Conservation (phyloP, 2,113 vertebrate species). For the Potamarius usumacintae region DNA sequence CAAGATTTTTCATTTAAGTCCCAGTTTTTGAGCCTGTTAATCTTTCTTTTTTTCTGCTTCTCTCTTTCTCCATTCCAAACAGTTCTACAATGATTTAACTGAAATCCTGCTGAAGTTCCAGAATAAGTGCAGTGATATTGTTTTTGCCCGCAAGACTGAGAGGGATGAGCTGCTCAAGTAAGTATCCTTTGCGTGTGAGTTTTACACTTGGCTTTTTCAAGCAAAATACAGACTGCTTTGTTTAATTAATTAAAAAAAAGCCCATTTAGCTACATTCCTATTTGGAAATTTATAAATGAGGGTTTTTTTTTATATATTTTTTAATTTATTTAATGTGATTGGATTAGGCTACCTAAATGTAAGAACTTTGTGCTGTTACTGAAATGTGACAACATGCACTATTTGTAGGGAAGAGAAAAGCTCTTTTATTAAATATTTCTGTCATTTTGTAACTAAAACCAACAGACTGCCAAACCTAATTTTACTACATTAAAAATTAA, state of each 20-base stretch:
- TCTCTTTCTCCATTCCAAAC: conserved; percentile 38
- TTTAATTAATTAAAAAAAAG: background rate
- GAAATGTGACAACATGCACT: background rate
- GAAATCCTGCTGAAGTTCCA: conserved; percentile 96
- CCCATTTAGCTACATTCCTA: background rate
- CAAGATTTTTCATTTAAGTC: background rate
- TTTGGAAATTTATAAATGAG: background rate
- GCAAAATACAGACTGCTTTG: background rate
- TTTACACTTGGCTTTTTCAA: background rate
- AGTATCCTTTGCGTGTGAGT: conserved; percentile 52
- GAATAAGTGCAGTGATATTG: conserved; percentile 97
- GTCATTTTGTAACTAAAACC: background rate
- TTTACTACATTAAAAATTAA: background rate
- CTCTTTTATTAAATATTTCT: background rate
- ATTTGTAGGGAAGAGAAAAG: background rate
- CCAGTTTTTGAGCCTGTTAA: background rate
- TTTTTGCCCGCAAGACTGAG: conserved; percentile 97
- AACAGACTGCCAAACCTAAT: background rate
- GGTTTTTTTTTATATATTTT: background rate
- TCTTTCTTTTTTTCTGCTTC: conserved; percentile 41
- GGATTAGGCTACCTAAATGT: background rate
- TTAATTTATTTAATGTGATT: background rate
- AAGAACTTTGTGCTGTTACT: background rate
- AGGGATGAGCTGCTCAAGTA: conserved; percentile 97
- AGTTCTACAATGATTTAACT: conserved; percentile 98